phyloP scores from a whole-genome alignment of 2,888 invertebrate genomes.

The Acanthacorydalis orientalis region DNA sequence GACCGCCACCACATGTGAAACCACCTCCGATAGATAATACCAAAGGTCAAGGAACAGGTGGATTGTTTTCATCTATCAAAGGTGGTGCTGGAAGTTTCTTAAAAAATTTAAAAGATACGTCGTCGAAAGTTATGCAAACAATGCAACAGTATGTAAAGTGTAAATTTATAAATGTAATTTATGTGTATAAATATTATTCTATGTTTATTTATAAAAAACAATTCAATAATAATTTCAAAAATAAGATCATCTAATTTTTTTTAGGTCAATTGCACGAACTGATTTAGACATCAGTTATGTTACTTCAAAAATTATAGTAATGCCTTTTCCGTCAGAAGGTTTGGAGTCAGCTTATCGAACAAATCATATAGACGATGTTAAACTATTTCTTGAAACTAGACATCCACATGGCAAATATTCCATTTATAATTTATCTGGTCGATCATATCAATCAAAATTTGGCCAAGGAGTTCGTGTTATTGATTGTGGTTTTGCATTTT shows the following conservation, averaged over 20 bases:
- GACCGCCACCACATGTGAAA: constrained; percentile 13
- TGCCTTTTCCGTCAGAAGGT: constrained; percentile 92
- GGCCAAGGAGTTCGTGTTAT: constrained; percentile 42
- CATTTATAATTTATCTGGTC: constrained; percentile 68
- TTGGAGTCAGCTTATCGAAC: constrained; percentile 84
- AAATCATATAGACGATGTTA: constrained; percentile 85
- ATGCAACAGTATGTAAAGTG: constrained; percentile 61
- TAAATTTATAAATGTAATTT: background rate
- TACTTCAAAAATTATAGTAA: constrained; percentile 78
- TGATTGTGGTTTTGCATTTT: constrained; percentile 46
- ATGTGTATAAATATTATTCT: background rate
- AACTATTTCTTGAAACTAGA: constrained; percentile 59
- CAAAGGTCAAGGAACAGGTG: constrained; percentile 22
- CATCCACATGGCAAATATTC: constrained; percentile 58
- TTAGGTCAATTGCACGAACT: constrained; percentile 61
- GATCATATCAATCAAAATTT: constrained; percentile 33
- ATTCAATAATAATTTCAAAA: constrained; percentile 5
- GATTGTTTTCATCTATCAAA: constrained; percentile 69
- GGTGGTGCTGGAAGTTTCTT: constrained; percentile 88
- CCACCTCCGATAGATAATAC: background rate
- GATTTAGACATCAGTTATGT: constrained; percentile 87
- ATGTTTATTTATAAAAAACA: background rate
- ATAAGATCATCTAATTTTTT: constrained; percentile 14
- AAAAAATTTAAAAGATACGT: constrained; percentile 89
- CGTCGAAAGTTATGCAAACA: constrained; percentile 91